Evolutionary conservation across 2,113 vertebrate genomes (phyloP).

Genomic region (Glareola pratincola): DNA sequence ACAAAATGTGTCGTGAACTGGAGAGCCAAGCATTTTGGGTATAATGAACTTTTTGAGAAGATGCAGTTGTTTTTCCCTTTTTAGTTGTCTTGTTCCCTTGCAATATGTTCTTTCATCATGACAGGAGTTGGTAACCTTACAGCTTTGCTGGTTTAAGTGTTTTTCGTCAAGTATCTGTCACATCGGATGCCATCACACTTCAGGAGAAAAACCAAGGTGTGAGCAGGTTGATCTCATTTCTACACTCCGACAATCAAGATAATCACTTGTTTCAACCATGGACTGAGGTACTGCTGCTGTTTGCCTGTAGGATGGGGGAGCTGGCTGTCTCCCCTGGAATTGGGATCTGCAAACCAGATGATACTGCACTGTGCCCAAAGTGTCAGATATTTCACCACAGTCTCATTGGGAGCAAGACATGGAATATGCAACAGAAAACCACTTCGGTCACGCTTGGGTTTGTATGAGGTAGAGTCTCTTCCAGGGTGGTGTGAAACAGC

Average conservation of each 20-base stretch:
- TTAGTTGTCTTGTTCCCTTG: neutral
- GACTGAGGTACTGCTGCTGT: neutral
- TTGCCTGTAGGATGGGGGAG: neutral
- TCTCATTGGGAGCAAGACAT: neutral
- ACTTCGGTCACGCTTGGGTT: neutral
- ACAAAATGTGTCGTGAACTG: neutral
- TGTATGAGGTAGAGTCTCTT: neutral
- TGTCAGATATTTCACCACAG: neutral
- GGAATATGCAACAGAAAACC: neutral
- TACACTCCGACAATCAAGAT: neutral
- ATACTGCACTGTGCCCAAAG: neutral
- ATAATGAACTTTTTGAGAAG: neutral
- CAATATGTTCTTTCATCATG: neutral
- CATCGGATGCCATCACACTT: neutral
- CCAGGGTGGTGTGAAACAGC: neutral
- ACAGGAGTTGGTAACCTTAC: neutral
- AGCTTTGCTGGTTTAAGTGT: neutral
- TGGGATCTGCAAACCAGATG: neutral
- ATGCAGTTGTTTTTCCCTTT: neutral
- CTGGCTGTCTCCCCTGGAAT: neutral
- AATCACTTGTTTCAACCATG: rapidly evolving
- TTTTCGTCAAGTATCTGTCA: neutral
- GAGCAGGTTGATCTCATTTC: neutral
- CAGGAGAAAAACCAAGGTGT: neutral
- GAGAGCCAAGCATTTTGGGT: neutral